Evolutionary conservation across 2,888 invertebrate species (phyloP), one percentile per base, ranked within the genome.

Genomic region (Drosophila ezoana): DNA sequence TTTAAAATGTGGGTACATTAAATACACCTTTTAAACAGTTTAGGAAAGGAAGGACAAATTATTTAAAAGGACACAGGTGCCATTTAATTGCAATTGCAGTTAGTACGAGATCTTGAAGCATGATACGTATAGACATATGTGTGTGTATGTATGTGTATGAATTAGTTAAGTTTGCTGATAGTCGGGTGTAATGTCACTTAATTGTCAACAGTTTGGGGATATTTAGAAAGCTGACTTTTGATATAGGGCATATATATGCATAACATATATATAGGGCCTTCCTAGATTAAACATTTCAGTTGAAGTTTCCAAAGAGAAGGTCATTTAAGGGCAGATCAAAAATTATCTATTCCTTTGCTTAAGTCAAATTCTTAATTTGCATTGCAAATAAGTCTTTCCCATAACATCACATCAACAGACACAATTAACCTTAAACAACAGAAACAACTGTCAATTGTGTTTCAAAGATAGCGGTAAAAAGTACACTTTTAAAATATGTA

Each of bases 141-240:
- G 20, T 20, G 4, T 20, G 4, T 20, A 4, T 23, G 23, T 8
- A 8, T 23, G 23, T 23, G 23, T 23, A 8, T 23, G 23, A 20
- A 20, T 20, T 47, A 58, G 48, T 48, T 41, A 43, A 35, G 28
- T 62, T 41, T 48, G 16, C 13, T 44, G 38, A 38, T 57, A 67
- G 57, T 67, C 51, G 45, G 32, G 33, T 57, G 45, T 35, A 57
- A 45, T 35, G 51, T 68, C 69, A 52, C 57, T 37, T 41, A 67
- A 52, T 8, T 52, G 51, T 40, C 48, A n/a, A 48, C 16, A 48
- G 35, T 37, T 28, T 16, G 45, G 35, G 11, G 28, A 51, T n/a
- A 9, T 20, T 49, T 20, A 20, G 20, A 49, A n/a, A 20, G 47
- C 33, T 47, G 6, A 37, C 28, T 18, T 43, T 33, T 54, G 23